These are phyloP conservation scores for Ceratoteleas bidentatus DNA, from an alignment of 1,140 invertebrate species.

Conservation along the genomic window DNA sequence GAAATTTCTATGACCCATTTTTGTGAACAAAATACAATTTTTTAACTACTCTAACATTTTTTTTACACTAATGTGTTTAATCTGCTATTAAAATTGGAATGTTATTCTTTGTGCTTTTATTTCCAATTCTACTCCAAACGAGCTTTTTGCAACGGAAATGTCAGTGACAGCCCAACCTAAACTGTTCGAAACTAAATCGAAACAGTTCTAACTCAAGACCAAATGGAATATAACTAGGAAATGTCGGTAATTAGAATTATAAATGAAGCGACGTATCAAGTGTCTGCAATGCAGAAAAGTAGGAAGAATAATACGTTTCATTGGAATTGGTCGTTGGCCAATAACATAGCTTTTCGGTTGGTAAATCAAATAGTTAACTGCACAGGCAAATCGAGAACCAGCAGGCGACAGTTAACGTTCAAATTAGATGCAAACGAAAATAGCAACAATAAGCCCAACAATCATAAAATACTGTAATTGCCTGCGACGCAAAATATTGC, in stretches of 20 bases:
- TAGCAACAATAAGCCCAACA: conserved; percentile 43
- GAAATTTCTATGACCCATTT: too few relatives aligned
- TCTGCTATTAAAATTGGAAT: too few relatives aligned
- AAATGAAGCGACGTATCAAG: too few relatives aligned
- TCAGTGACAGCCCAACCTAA: too few relatives aligned
- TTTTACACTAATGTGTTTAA: too few relatives aligned
- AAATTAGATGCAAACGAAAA: conserved; percentile 46
- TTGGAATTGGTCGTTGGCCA: conserved; percentile 60
- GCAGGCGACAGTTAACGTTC: conserved; percentile 60
- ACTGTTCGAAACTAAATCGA: not conserved
- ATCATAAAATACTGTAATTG: conserved; percentile 53
- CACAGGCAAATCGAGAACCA: conserved; percentile 52
- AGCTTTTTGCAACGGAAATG: too few relatives aligned
- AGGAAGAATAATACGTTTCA: conserved; percentile 22
- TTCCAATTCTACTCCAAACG: too few relatives aligned
- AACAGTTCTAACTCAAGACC: not conserved
- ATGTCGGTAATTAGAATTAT: conserved; percentile 12
- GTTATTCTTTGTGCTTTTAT: too few relatives aligned
- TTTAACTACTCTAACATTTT: too few relatives aligned
- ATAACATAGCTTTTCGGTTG: conserved; percentile 60
- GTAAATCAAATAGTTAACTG: conserved; percentile 65
- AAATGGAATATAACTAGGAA: not conserved
- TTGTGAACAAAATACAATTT: too few relatives aligned
- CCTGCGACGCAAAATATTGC: conserved; percentile 22
- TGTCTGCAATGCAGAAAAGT: too few relatives aligned